Evolutionary conservation across 2,113 vertebrate genomes (phyloP), one percentile per base, ranked within the genome.

Genomic region (Lagenorhynchus albirostris): DNA sequence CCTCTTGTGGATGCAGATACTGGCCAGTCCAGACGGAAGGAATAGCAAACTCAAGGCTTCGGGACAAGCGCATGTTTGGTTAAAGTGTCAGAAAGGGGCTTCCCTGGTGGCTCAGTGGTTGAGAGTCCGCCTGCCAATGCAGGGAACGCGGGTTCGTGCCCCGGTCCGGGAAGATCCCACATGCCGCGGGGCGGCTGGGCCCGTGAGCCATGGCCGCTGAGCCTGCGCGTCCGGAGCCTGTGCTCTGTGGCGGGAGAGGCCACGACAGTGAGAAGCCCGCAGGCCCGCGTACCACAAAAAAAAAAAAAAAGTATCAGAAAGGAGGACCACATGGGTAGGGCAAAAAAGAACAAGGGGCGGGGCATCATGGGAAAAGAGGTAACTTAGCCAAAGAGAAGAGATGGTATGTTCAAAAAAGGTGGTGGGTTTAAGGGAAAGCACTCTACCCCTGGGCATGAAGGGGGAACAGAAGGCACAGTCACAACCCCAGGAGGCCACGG

Each of bases 401-500:
- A 5, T 0, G 50, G 25, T 2, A 13, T 29, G 0, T 36, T 21
- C 38, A 36, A 11, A 1, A 8, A 18, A 9, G 38, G 8, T 9
- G 53, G 5, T 31, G 17, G 5, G 15, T 4, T 23, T 7, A 2
- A 77, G 18, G 38, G 8, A 11, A 55, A 26, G 11, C 9, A 1
- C 44, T 60, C 41, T 23, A 15, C 1, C 25, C 25, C 12, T 2
- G 25, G 33, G 33, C 20, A 8, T 36, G 5, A 5, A 11, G 20
- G 20, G 14, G 4, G 17, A 38, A 31, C 1, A 25, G 1, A 3
- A 14, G 14, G 10, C 33, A 21, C 23, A 23, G n/a, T 23, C 12
- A 20, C 10, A 47, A 15, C 15, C 26, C 36, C 1, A 2, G 0
- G 7, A 29, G n/a, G n/a, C 10, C n/a, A 3, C 0, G 4, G 29